These are phyloP conservation scores for Cosmia pyralina DNA, from an alignment of 2,888 invertebrate genomes.

Conservation along the genomic window DNA sequence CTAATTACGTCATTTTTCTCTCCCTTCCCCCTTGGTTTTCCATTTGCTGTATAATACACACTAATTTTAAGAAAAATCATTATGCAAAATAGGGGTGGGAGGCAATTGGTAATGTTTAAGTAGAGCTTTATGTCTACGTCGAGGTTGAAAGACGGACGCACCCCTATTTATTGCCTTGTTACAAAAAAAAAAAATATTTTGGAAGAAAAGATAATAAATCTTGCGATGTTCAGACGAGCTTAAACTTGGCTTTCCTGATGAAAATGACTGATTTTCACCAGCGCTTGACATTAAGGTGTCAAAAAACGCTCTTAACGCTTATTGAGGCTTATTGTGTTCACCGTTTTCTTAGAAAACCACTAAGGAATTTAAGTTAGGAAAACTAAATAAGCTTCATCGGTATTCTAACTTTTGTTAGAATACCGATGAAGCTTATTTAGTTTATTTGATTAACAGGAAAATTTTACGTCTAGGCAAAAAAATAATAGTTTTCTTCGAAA, in stretches of 20 bases:
- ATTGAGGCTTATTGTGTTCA: background rate
- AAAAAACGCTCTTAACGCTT: too few relatives aligned
- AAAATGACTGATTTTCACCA: too few relatives aligned
- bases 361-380: background rate
- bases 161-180: conserved; percentile 26
- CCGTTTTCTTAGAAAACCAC: background rate
- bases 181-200: background rate
- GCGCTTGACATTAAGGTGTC: background rate
- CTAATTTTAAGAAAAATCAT: conserved; percentile 68
- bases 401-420: too few relatives aligned
- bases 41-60: conserved; percentile 61
- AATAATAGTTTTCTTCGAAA: too few relatives aligned
- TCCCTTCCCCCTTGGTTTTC: conserved; percentile 55
- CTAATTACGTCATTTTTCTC: conserved; percentile 70
- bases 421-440: too few relatives aligned
- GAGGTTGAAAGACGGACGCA: conserved; percentile 18
- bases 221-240: too few relatives aligned
- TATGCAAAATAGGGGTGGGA: conserved; percentile 60
- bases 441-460: background rate
- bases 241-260: too few relatives aligned
- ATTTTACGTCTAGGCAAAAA: background rate
- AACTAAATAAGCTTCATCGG: too few relatives aligned
- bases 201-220: background rate
- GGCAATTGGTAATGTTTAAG: conserved; percentile 58
- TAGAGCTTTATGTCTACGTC: conserved; percentile 31